Evolutionary conservation across 2,888 invertebrate genomes (phyloP).

Genomic region (Eugnorisma glareosa): DNA sequence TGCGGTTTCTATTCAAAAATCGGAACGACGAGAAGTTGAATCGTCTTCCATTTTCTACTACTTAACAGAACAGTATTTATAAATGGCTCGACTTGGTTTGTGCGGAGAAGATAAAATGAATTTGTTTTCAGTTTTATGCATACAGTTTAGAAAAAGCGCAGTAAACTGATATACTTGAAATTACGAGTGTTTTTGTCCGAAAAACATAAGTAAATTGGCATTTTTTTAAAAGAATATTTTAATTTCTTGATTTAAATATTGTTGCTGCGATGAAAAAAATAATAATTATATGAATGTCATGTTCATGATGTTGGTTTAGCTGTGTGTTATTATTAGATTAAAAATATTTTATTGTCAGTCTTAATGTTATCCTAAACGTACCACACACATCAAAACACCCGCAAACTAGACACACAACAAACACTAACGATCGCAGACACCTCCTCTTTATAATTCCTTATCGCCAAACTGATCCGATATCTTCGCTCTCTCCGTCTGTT

Average conservation of each 20-base stretch:
- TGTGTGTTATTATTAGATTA: no score
- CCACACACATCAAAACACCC: background rate
- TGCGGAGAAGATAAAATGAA: background rate
- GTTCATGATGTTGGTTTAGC: no score
- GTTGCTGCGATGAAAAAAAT: background rate
- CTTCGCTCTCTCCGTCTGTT: slow-evolving; percentile 60
- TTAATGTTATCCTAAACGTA: background rate
- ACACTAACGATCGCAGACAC: slow-evolving; percentile 19
- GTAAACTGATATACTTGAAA: background rate
- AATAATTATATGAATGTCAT: no score
- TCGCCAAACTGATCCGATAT: slow-evolving; percentile 55
- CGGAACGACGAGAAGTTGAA: slow-evolving; percentile 17
- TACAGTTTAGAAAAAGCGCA: slow-evolving; percentile 13
- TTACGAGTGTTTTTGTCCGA: background rate
- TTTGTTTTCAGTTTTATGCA: background rate
- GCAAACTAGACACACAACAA: background rate
- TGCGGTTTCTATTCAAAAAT: slow-evolving; percentile 35
- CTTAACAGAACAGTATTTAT: slow-evolving; percentile 31
- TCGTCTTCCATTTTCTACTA: slow-evolving; percentile 36
- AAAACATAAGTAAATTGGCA: background rate
- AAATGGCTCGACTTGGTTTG: slow-evolving; percentile 27
- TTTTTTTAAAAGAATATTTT: background rate
- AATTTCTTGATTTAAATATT: background rate
- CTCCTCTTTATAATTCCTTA: slow-evolving; percentile 49
- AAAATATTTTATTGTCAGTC: no score